A percentile compares a stretch with the other conserved stretches of the same genome.
Evolutionary conservation across 2,888 invertebrate genomes (phyloP).

Genomic region (Stomorhina lunata): DNA sequence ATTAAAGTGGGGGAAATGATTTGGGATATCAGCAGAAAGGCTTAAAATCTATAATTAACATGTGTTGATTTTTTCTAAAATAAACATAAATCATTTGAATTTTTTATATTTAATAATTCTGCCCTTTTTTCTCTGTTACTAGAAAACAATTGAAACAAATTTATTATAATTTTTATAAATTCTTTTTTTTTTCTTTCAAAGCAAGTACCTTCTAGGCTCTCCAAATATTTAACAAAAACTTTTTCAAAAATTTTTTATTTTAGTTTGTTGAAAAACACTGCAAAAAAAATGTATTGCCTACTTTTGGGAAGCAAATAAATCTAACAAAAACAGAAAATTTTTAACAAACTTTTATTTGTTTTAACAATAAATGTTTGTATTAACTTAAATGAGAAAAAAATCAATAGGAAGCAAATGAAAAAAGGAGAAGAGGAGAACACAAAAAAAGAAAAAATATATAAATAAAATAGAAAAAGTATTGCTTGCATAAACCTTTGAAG

Average conservation of each 20-base stretch:
- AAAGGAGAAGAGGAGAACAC: neutral
- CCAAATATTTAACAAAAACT: neutral
- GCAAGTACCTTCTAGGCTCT: slow-evolving; percentile 58
- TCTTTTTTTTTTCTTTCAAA: slow-evolving; percentile 47
- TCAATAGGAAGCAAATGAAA: slow-evolving; percentile 48
- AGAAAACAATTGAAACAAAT: slow-evolving; percentile 43
- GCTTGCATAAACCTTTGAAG: slow-evolving; percentile 57
- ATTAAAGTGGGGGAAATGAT: slow-evolving; percentile 28
- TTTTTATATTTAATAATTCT: neutral
- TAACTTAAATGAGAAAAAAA: slow-evolving; percentile 60
- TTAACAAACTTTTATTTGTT: slow-evolving; percentile 37
- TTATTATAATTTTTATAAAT: slow-evolving; percentile 53
- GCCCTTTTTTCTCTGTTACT: slow-evolving; percentile 26
- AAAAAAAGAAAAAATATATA: slow-evolving; percentile 25
- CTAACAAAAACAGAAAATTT: slow-evolving; percentile 48
- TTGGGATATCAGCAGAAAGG: neutral
- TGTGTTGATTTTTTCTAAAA: slow-evolving; percentile 55
- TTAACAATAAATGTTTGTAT: slow-evolving; percentile 61
- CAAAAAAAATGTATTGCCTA: slow-evolving; percentile 56
- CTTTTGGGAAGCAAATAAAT: slow-evolving; percentile 49
- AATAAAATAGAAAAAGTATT: neutral
- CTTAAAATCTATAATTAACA: slow-evolving; percentile 55
- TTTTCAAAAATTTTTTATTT: slow-evolving; percentile 49
- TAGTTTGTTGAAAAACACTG: slow-evolving; percentile 30
- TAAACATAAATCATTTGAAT: slow-evolving; percentile 45